Evolutionary conservation across 2,797 vertebrate genomes (phyloP).

Genomic region (Pelobates cultripes): DNA sequence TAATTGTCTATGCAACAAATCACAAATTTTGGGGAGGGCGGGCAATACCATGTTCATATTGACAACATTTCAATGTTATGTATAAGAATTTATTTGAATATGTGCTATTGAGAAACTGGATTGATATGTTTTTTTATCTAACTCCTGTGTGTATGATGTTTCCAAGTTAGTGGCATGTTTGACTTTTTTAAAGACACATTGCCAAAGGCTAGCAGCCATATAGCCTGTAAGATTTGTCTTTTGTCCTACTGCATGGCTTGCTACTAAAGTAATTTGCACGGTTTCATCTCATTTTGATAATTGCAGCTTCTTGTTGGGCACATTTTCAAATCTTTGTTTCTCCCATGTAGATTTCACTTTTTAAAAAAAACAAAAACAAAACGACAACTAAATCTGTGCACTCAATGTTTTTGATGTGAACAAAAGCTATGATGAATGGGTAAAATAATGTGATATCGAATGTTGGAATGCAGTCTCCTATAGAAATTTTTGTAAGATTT

Average conservation of each 20-base stretch:
- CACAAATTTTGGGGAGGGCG: conserved; percentile 74
- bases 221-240: conserved; percentile 82
- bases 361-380: conserved; percentile 55
- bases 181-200: conserved; percentile 82
- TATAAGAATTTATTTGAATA: conserved; percentile 79
- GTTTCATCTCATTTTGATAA: conserved; percentile 84
- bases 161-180: conserved; percentile 91
- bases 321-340: conserved; percentile 59
- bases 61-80: conserved; percentile 76
- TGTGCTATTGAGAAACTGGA: conserved; percentile 73
- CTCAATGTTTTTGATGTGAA: conserved; percentile 67
- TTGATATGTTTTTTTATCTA: conserved; percentile 82
- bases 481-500: neutral
- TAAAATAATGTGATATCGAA: conserved; percentile 24
- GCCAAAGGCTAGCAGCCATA: conserved; percentile 89
- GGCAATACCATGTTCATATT: conserved; percentile 77
- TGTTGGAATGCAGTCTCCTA: neutral
- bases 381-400: conserved; percentile 74
- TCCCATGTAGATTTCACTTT: conserved; percentile 64
- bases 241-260: conserved; percentile 92
- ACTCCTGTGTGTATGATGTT: conserved; percentile 83
- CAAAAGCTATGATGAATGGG: conserved; percentile 16
- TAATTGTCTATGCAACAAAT: conserved; percentile 99
- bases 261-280: conserved; percentile 84
- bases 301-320: conserved; percentile 74